Evolutionary conservation across 2,797 vertebrate genomes (phyloP), one percentile per base, ranked within the genome.

Genomic region (Fistularia commersonii): DNA sequence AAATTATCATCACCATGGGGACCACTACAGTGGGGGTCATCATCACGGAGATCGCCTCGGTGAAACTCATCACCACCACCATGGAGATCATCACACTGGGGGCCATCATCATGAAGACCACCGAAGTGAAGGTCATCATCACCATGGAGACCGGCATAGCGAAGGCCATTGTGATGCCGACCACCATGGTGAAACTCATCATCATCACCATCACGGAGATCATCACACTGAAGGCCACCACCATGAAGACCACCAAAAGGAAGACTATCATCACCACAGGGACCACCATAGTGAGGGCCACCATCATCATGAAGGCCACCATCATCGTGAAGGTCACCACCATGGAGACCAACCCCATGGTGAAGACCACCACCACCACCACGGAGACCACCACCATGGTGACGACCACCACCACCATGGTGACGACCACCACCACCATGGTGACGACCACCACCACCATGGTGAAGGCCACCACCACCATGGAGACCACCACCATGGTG

Each of bases 211-310:
- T 54, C 51, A 64, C 54, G 32, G 52, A 51, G 52, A 64, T 34
- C 56, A 64, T 37, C 63, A 67, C 1, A 11, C 11, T 11, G 3
- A 37, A 36, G 9, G 33, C 48, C 47, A 31, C 51, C 47, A 63
- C 55, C 62, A 61, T 45, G 57, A 46, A 45, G 51, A 73, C 8
- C 55, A 64, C 13, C 41, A 39, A 12, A 69, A 36, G 48, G 42
- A 53, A 48, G 41, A 41, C 13, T 44, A 48, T 45, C 58, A 55
- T 2, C 15, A 38, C 1, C 46, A 48, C 40, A 40, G n/a, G 2
- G 23, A 55, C 2, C 15, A 38, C 1, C 46, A 48, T 38, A 40
- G n/a, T 23, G 23, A 23, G 23, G 34, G 5, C n/a, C 38, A 40
- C 36, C 36, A 40, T 7, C 46, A 53, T 9, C 57, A 8, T 31